phyloP scores from a whole-genome alignment of 2,113 vertebrate species.

The Falcunculus frontatus region DNA sequence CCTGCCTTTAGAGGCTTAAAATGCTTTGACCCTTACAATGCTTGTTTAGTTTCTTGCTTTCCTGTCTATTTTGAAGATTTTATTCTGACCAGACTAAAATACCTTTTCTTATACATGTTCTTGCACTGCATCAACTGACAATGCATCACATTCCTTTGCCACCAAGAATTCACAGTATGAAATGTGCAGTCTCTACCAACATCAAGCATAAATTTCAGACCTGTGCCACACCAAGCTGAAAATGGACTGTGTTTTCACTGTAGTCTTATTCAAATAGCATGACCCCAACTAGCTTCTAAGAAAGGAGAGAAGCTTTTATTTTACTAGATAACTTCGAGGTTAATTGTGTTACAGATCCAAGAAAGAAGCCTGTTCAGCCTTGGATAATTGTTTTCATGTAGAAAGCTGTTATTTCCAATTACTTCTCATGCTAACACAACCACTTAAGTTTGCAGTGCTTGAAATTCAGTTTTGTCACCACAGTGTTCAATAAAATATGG shows the following conservation, averaged over 20 bases:
- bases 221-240: background rate
- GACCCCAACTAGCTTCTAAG: background rate
- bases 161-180: background rate
- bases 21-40: background rate
- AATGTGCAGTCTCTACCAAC: background rate
- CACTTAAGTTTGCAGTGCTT: constrained; percentile 4
- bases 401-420: constrained; percentile 48
- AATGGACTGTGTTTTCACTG: background rate
- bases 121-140: background rate
- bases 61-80: background rate
- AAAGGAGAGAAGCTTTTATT: constrained; percentile 1
- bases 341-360: constrained; percentile 21
- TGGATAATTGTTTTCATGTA: constrained; percentile 33
- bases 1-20: no score
- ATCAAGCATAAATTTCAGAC: background rate
- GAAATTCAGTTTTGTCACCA: constrained; percentile 1
- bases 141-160: background rate
- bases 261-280: background rate
- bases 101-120: background rate
- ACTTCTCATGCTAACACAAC: constrained; percentile 21
- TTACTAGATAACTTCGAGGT: constrained; percentile 25
- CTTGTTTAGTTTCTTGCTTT: background rate
- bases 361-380: background rate
- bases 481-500: background rate
- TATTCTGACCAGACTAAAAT: background rate